Base-by-base conservation (phyloP, 2,113 vertebrate genomes). In the Lycaon pictus region DNA sequence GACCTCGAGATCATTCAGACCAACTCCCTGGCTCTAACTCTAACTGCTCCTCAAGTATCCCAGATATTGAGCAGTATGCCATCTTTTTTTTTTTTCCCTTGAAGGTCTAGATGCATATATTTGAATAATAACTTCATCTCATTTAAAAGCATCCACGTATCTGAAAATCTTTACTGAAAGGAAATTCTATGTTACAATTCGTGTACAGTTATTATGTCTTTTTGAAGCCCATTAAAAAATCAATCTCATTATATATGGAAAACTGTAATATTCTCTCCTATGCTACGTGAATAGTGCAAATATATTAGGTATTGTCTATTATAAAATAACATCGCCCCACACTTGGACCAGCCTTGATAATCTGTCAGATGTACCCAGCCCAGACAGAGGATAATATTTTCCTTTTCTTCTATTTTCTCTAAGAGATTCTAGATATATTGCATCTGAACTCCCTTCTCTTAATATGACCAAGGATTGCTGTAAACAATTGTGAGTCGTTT, bases 91-190 rank as follows among this genome's bases (percentile, higher is more conserved):
- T 63, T 22, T 15, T 80, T 92, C 63, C 60, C 69, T 94, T 81
- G 29, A 93, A 80, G 60, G 32, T 93, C 72, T 93, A 80, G 77
- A 79, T 93, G 20, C 32, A 83, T 92, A 69, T 88, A 95, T 97
- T 97, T 93, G 88, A 93, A 95, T 97, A 96, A 96, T 89, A 95
- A 76, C 27, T 23, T 87, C 48, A 67, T 92, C 51, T 94, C 17
- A 85, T 65, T 92, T 93, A 90, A 95, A 95, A 90, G 51, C 29
- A 92, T n/a, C 13, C n/a, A 80, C 17, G 27, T 69, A 89, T 90
- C 89, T 93, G 72, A 71, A 97, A 71, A 55, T 43, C 27, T 84
- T 97, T 95, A 69, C 48, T 85, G 20, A 96, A 86, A 92, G 51
- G 43, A 63, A 60, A 84, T 77, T 84, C 5, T 74, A 10, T 77